phyloP scores from a whole-genome alignment of 2,797 vertebrate species.

The Smutsia gigantea region DNA sequence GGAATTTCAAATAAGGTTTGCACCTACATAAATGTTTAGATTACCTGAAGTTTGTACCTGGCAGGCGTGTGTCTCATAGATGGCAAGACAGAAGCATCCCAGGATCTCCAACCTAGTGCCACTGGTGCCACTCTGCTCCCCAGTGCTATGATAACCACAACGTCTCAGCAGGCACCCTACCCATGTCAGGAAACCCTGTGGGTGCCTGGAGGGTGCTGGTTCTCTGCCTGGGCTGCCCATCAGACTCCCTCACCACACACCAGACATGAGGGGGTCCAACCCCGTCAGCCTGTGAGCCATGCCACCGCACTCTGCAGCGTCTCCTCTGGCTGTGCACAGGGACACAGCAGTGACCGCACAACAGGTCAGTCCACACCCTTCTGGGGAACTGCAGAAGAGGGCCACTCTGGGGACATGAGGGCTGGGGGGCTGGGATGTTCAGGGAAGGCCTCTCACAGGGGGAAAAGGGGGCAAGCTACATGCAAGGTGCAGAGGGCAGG shows the following conservation, averaged over 20 bases:
- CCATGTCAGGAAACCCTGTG: neutral
- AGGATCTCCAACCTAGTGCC: neutral
- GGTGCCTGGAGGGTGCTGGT: neutral
- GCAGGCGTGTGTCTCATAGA: neutral
- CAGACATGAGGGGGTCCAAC: too few species aligned
- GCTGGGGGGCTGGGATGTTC: too few species aligned
- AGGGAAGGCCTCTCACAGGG: neutral
- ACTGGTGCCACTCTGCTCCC: neutral
- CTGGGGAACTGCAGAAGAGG: neutral
- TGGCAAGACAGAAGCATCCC: neutral
- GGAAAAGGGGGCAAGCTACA: neutral
- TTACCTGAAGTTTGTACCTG: neutral
- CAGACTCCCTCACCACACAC: neutral
- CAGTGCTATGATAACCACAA: neutral
- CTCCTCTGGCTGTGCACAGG: neutral
- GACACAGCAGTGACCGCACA: neutral
- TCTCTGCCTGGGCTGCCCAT: neutral
- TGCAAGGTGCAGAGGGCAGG: neutral
- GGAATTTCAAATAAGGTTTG: neutral
- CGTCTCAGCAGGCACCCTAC: neutral
- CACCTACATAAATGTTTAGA: neutral
- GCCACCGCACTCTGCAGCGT: too few species aligned
- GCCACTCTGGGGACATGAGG: neutral
- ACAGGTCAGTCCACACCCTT: neutral
- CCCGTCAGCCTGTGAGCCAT: neutral